Conservation (phyloP, 2,113 vertebrate genomes). For the Telmatochromis bifrenatus region DNA sequence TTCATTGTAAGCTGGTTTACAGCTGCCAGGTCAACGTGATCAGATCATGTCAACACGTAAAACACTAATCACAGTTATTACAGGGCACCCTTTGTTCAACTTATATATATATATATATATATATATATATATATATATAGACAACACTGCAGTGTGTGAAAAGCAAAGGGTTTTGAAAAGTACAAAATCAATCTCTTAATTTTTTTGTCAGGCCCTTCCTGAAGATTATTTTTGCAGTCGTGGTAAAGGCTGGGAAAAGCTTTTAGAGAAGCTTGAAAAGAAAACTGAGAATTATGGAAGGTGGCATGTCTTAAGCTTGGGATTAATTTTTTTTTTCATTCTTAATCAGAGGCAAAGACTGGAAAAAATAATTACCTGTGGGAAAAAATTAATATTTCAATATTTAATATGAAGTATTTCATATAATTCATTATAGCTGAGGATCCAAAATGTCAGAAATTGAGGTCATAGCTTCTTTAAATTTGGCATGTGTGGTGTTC, state of each 20-base stretch:
- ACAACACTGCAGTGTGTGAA: background rate
- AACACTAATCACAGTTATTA: background rate
- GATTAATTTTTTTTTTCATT: background rate
- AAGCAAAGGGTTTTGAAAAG: background rate
- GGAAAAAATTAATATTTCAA: background rate
- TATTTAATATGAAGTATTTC: background rate
- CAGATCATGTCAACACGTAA: background rate
- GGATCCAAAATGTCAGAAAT: background rate
- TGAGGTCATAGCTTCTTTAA: background rate
- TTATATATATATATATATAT: background rate
- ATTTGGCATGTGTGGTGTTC: background rate
- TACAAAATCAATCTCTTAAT: background rate
- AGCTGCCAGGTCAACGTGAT: background rate
- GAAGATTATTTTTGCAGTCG: background rate
- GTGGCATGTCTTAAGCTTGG: background rate
- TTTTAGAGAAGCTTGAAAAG: background rate
- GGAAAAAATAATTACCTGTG: background rate
- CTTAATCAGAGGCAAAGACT: background rate
- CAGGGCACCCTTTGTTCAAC: background rate
- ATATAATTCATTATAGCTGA: background rate
- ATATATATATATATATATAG: background rate
- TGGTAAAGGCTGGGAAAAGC: background rate
- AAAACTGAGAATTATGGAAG: background rate
- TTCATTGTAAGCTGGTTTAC: background rate
- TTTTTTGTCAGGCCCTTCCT: background rate